Evolutionary conservation across 2,888 invertebrate genomes (phyloP), one percentile per base, ranked within the genome.

Genomic region (Ophonus ardosiacus): DNA sequence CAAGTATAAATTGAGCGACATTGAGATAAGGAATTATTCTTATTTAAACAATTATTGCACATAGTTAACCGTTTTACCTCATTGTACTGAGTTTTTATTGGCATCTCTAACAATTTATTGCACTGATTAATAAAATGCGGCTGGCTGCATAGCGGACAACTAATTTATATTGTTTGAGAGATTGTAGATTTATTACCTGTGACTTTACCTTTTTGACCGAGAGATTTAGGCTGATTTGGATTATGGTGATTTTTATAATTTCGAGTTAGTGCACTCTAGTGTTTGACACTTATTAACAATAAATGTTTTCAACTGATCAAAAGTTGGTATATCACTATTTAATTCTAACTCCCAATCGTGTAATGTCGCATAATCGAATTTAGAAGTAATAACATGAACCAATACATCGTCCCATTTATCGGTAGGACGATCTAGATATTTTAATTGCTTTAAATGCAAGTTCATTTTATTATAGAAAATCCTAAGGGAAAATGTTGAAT

Each of bases 331-430:
- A 10, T 83, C 59, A 13, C 59, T 51, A 31, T 51, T 24, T 21
- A 38, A 7, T 15, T 15, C 7, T 43, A 56, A 38, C 8, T 57
- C 61, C 57, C 71, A 74, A 24, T 71, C 74, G 15, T 57, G 56
- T 24, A 40, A 21, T n/a, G 81, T 81, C 17, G 18, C 43, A 13
- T 21, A 10, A 13, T 83, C 83, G n/a, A 82, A 43, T 71, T 82
- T 82, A 13, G 31, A 21, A 15, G 24, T 59, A 6, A 74, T 57
- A 24, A 83, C 15, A 43, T 83, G 83, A 13, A 40, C 74, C 6
- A 57, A 10, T 17, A 83, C 38, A n/a, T 43, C 74, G 15, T 74
- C 31, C 38, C 71, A 56, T 13, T 15, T 51, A 13, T 43, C 21
- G 21, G 21, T 21, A 21, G 3, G n/a, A 10, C 10, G 7, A 8